phyloP scores from a whole-genome alignment of 1,140 invertebrate species.

The Helicoverpa zea region DNA sequence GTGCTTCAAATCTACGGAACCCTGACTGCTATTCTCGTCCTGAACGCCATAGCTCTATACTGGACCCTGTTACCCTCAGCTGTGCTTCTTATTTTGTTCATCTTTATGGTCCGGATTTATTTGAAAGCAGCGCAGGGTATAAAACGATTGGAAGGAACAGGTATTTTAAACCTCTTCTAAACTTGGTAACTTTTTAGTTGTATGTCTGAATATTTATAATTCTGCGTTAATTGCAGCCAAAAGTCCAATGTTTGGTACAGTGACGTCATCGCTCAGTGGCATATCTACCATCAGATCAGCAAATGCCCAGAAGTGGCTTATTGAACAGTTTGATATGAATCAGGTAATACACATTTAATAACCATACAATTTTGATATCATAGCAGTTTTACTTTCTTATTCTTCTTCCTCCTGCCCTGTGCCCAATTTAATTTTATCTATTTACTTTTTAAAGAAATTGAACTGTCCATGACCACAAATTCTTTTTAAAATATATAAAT shows the following conservation, averaged over 20 bases:
- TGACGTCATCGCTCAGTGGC: slow-evolving; percentile 92
- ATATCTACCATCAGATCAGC: slow-evolving; percentile 92
- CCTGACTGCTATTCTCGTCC: slow-evolving; percentile 86
- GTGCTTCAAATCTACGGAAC: slow-evolving; percentile 90
- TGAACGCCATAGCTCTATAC: slow-evolving; percentile 92
- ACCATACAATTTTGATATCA: background rate
- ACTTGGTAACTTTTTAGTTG: background rate
- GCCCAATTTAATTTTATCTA: too few species aligned
- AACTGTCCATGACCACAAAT: too few species aligned
- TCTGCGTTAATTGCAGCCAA: slow-evolving; percentile 85
- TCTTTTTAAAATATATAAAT: background rate
- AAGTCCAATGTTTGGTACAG: slow-evolving; percentile 93
- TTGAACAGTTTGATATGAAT: slow-evolving; percentile 89
- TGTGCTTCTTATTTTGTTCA: slow-evolving; percentile 90
- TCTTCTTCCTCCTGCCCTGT: too few species aligned
- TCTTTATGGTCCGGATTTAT: slow-evolving; percentile 91
- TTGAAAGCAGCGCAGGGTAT: slow-evolving; percentile 93
- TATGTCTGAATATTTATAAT: background rate
- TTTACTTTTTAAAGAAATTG: too few species aligned
- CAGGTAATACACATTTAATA: slow-evolving; percentile 86
- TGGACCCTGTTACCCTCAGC: slow-evolving; percentile 91
- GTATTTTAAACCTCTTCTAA: slow-evolving; percentile 80
- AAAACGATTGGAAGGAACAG: slow-evolving; percentile 94
- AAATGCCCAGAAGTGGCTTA: slow-evolving; percentile 88
- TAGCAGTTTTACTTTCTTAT: background rate